Conservation (phyloP, 30 jellyfish, hydroid and myxozoan genomes). For the Clytia hemisphaerica region DNA sequence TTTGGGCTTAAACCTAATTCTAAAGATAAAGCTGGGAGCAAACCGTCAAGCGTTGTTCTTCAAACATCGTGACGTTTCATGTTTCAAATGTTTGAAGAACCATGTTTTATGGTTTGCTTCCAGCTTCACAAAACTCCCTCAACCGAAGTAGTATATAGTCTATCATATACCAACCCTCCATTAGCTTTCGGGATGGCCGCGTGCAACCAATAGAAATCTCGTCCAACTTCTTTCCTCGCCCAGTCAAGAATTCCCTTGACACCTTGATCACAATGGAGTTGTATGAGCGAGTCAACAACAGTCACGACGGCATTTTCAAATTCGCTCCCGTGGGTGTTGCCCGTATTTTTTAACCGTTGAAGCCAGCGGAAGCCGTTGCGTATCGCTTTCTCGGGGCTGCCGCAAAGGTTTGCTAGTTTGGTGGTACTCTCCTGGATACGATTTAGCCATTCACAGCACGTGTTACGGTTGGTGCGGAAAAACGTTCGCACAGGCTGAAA, state of each 20-base stretch:
- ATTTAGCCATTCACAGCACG: constrained; percentile 90
- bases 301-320: constrained; percentile 88
- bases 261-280: constrained; percentile 78
- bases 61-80: background rate
- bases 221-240: constrained; percentile 77
- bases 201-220: constrained; percentile 80
- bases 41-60: too few relatives aligned
- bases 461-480: constrained; percentile 81
- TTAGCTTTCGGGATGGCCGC: constrained; percentile 70
- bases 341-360: constrained; percentile 51
- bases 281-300: constrained; percentile 62
- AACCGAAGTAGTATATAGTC: background rate
- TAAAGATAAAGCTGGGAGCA: too few relatives aligned
- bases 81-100: background rate
- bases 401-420: constrained; percentile 65
- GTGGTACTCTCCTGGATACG: constrained; percentile 72
- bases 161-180: constrained; percentile 56
- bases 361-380: constrained; percentile 90
- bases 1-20: too few relatives aligned
- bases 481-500: constrained; percentile 74
- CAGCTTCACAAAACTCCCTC: background rate
- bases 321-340: constrained; percentile 88
- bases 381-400: constrained; percentile 79
- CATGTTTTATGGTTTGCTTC: background rate
- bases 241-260: constrained; percentile 88